Evolutionary conservation across 2,888 invertebrate species (phyloP).

Genomic region (Leptura quadrifasciata): DNA sequence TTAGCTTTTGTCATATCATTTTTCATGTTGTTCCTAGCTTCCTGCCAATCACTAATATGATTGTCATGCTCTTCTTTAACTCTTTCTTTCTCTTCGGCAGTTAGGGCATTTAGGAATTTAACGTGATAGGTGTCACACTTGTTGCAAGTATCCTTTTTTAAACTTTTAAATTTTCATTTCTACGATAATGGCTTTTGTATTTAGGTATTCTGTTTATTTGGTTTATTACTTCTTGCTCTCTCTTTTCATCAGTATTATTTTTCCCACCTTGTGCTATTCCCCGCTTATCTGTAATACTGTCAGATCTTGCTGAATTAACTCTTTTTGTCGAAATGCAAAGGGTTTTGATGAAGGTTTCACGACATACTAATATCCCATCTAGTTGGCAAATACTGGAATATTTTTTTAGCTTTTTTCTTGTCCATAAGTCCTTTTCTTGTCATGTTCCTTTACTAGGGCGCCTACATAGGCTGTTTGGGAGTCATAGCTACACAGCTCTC

Average conservation of each 20-base stretch:
- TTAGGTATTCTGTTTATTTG: constrained; percentile 35
- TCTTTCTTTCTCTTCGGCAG: constrained; percentile 30
- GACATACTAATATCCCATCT: constrained; percentile 35
- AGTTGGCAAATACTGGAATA: constrained; percentile 38
- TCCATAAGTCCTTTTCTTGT: constrained; percentile 40
- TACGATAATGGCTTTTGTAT: constrained; percentile 37
- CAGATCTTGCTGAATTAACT: constrained; percentile 32
- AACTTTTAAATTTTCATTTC: constrained; percentile 35
- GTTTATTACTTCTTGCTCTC: constrained; percentile 28
- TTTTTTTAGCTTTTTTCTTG: constrained; percentile 34
- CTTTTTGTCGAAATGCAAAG: constrained; percentile 14
- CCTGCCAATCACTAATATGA: constrained; percentile 37
- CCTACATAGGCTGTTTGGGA: constrained; percentile 43
- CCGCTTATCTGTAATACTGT: constrained; percentile 31
- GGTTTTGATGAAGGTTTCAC: constrained; percentile 36
- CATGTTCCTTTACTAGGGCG: constrained; percentile 40
- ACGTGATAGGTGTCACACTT: constrained; percentile 32
- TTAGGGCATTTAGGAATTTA: constrained; percentile 23
- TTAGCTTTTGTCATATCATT: constrained; percentile 41
- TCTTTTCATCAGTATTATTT: constrained; percentile 30
- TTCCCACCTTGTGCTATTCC: constrained; percentile 29
- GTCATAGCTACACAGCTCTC: constrained; percentile 42
- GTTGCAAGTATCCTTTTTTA: constrained; percentile 36
- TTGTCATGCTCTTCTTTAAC: constrained; percentile 42
- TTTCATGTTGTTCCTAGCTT: constrained; percentile 44